Conservation (phyloP, 2,888 invertebrate species). For the Meganola albula region DNA sequence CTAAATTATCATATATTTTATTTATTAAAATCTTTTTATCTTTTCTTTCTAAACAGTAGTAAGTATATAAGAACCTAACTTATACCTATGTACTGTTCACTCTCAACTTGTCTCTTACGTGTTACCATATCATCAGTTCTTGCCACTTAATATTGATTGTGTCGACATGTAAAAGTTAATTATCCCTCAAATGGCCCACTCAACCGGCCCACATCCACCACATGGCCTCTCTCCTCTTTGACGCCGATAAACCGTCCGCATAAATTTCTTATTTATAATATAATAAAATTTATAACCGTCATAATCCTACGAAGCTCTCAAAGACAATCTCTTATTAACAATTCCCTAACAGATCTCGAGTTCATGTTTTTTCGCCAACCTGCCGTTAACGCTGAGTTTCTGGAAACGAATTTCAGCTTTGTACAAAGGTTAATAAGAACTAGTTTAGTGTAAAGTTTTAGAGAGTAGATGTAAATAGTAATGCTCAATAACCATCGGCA, state of each 20-base stretch:
- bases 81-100: no score
- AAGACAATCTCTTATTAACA: slow-evolving; percentile 65
- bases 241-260: slow-evolving; percentile 46
- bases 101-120: no score
- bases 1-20: no score
- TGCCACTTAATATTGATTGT: no score
- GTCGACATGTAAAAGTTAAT: background rate
- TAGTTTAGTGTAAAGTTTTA: slow-evolving; percentile 35
- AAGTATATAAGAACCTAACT: no score
- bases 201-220: slow-evolving; percentile 25
- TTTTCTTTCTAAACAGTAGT: no score
- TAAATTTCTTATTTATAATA: slow-evolving; percentile 68
- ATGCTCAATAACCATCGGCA: slow-evolving; percentile 73
- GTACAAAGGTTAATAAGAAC: slow-evolving; percentile 25
- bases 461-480: slow-evolving; percentile 60
- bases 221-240: slow-evolving; percentile 32
- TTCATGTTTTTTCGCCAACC: slow-evolving; percentile 52
- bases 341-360: slow-evolving; percentile 58
- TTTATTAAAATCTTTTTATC: no score
- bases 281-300: slow-evolving; percentile 68
- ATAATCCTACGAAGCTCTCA: slow-evolving; percentile 47
- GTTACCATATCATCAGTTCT: no score
- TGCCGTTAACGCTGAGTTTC: slow-evolving; percentile 24
- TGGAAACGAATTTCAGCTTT: slow-evolving; percentile 29
- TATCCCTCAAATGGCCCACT: slow-evolving; percentile 20